These are phyloP conservation scores for Arbacia lixula DNA, from an alignment of 53 echinoderm and acorn worm genomes.

Conservation along the genomic window DNA sequence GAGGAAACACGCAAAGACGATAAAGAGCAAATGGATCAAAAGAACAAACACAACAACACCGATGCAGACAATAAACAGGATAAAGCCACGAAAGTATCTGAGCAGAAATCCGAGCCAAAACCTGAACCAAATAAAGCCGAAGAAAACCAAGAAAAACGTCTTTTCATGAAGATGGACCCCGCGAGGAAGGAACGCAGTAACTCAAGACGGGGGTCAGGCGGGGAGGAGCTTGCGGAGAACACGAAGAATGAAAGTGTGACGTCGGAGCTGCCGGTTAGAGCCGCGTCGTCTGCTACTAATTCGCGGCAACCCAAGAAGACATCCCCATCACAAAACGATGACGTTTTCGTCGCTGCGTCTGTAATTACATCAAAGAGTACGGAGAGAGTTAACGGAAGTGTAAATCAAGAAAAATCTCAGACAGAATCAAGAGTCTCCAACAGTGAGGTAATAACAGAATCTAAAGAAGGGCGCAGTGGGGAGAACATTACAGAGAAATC, in stretches of 20 bases:
- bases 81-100: neutral
- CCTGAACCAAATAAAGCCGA: neutral
- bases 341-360: neutral
- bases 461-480: too few species aligned
- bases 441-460: too few species aligned
- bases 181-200: conserved; percentile 24
- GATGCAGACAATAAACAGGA: neutral
- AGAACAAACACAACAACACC: neutral
- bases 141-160: neutral
- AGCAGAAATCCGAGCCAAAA: neutral
- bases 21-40: neutral
- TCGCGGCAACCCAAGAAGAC: neutral
- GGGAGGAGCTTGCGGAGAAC: conserved; percentile 24
- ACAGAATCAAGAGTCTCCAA: too few species aligned
- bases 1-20: neutral
- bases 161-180: conserved; percentile 28
- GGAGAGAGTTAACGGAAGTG: too few species aligned
- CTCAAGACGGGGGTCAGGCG: conserved; percentile 28
- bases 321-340: neutral
- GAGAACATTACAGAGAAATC: too few species aligned
- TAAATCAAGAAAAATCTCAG: too few species aligned
- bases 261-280: neutral
- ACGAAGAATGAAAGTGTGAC: conserved; percentile 7
- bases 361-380: too few species aligned
- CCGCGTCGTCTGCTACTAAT: neutral